Conservation (phyloP, 2,888 invertebrate genomes). For the Philaethria dido region DNA sequence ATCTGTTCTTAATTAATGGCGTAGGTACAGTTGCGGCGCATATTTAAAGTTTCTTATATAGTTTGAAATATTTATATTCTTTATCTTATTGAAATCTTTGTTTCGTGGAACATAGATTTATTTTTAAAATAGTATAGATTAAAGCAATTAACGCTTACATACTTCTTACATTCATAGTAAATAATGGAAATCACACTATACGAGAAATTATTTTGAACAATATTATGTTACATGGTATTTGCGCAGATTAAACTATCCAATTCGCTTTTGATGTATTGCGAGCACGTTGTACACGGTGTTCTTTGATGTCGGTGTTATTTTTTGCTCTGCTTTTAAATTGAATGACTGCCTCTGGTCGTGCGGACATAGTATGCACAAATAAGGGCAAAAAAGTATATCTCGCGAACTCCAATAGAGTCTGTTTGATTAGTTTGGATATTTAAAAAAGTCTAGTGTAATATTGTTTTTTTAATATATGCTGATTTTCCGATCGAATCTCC, state of each 20-base stretch:
- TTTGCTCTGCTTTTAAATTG: not conserved
- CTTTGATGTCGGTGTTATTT: not conserved
- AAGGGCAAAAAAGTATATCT: not conserved
- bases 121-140: too few species aligned
- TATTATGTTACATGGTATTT: not conserved
- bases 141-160: too few species aligned
- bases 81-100: too few species aligned
- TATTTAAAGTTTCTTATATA: too few species aligned
- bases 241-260: not conserved
- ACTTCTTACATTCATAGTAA: too few species aligned
- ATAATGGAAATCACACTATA: not conserved
- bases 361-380: not conserved
- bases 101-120: too few species aligned
- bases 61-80: too few species aligned
- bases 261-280: slow-evolving; percentile 1
- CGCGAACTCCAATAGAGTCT: not conserved
- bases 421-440: not conserved
- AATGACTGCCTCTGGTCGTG: not conserved
- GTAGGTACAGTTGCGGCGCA: too few species aligned
- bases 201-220: not conserved
- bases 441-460: not conserved
- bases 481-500: too few species aligned
- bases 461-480: too few species aligned
- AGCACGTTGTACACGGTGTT: not conserved
- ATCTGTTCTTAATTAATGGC: too few species aligned